Conservation (phyloP, 2,113 vertebrate species). For the Salminus brasiliensis region DNA sequence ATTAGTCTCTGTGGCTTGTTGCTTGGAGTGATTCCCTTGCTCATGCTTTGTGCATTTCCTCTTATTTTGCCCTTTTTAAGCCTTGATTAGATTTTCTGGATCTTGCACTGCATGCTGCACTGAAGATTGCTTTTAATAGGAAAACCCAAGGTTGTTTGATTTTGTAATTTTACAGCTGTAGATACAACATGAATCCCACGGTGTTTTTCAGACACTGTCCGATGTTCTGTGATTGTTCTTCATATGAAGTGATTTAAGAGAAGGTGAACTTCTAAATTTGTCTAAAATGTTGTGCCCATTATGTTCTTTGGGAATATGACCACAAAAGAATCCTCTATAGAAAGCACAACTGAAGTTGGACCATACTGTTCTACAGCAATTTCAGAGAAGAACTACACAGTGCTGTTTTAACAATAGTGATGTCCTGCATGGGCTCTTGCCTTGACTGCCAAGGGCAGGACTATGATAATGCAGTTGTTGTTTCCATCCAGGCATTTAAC, state of each 20-base stretch:
- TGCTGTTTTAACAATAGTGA: background rate
- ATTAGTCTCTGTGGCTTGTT: background rate
- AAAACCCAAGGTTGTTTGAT: slow-evolving; percentile 3
- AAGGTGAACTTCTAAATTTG: background rate
- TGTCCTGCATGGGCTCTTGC: background rate
- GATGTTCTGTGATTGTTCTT: background rate
- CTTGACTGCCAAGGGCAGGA: background rate
- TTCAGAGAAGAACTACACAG: no score
- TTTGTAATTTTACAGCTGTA: slow-evolving; percentile 14
- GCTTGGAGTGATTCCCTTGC: background rate
- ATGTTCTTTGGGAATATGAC: background rate
- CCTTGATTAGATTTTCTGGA: background rate
- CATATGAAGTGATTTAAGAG: background rate
- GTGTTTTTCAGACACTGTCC: background rate
- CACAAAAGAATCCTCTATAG: background rate
- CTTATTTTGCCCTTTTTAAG: background rate
- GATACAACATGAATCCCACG: background rate
- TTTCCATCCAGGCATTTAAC: background rate
- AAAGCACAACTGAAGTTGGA: background rate
- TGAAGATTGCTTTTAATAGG: background rate
- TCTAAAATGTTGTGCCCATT: background rate
- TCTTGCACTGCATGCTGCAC: background rate
- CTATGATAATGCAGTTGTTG: slow-evolving; percentile 13
- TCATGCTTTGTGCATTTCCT: background rate
- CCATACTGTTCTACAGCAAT: no score